These are phyloP conservation scores for Hybos culiciformis DNA, from an alignment of 2,888 invertebrate species.

Conservation along the genomic window DNA sequence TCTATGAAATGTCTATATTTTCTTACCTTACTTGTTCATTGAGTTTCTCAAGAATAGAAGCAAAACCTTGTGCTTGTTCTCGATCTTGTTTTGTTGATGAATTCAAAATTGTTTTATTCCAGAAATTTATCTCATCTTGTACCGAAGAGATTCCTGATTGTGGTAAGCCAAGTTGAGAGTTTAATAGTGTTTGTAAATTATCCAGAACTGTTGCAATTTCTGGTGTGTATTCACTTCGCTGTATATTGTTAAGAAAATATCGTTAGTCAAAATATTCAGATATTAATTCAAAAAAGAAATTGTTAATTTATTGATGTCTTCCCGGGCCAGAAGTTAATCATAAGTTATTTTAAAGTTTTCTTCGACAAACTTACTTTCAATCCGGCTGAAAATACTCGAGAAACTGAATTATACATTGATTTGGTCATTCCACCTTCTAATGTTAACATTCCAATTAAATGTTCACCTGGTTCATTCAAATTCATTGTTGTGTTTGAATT, in stretches of 20 bases:
- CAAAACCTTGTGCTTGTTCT: constrained; percentile 31
- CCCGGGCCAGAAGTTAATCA: background rate
- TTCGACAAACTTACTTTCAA: constrained; percentile 29
- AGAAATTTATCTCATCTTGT: constrained; percentile 33
- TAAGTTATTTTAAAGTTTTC: no score
- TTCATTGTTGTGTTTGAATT: constrained; percentile 7
- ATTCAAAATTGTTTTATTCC: constrained; percentile 30
- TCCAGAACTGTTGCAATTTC: constrained; percentile 33
- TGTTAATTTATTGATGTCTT: background rate
- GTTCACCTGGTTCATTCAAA: constrained; percentile 18
- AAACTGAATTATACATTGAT: constrained; percentile 38
- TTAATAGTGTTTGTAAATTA: constrained; percentile 33
- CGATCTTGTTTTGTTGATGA: constrained; percentile 31
- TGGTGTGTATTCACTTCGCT: constrained; percentile 29
- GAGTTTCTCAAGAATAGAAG: constrained; percentile 27
- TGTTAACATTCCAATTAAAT: constrained; percentile 35
- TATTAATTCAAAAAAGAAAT: background rate
- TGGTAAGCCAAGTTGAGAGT: constrained; percentile 32
- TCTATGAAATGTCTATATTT: background rate
- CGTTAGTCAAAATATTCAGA: background rate
- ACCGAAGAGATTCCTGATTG: constrained; percentile 32
- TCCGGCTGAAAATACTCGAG: constrained; percentile 35
- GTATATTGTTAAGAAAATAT: background rate
- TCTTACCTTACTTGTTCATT: constrained; percentile 28
- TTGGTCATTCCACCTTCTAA: constrained; percentile 37